Percentiles rank a stretch among this genome's conserved stretches.
Conservation (phyloP, 2,888 invertebrate species). For the Eretmocerus hayati region DNA sequence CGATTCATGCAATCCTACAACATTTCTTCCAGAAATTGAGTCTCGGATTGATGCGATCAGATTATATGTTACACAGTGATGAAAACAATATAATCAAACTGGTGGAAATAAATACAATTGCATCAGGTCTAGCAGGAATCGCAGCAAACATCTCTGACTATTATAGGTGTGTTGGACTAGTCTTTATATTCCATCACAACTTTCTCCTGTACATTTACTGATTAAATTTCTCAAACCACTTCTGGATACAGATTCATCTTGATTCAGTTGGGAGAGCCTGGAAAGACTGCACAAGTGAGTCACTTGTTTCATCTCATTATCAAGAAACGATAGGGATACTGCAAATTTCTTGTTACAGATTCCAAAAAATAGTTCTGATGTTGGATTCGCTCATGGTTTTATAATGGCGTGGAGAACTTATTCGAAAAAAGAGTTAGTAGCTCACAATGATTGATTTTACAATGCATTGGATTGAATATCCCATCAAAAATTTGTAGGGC, state of each 20-base stretch:
- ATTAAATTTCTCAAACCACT: no score
- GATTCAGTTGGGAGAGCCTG: no score
- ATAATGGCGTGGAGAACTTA: slow-evolving; percentile 82
- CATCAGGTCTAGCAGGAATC: slow-evolving; percentile 91
- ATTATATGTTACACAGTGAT: slow-evolving; percentile 74
- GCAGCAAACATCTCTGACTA: slow-evolving; percentile 66
- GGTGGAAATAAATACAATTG: slow-evolving; percentile 97
- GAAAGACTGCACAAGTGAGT: no score
- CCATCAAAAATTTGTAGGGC: slow-evolving; percentile 49
- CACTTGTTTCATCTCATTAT: no score
- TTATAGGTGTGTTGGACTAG: slow-evolving; percentile 65
- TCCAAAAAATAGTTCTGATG: slow-evolving; percentile 76
- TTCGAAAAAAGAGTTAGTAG: slow-evolving; percentile 45
- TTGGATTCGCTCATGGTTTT: slow-evolving; percentile 74
- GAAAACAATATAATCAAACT: slow-evolving; percentile 68
- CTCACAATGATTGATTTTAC: background rate
- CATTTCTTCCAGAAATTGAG: slow-evolving; percentile 57
- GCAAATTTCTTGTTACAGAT: slow-evolving; percentile 52
- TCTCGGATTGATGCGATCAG: slow-evolving; percentile 85
- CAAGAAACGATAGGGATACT: no score
- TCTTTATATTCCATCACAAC: background rate
- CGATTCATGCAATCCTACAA: no score
- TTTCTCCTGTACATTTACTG: no score
- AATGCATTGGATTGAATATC: background rate
- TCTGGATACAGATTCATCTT: no score